These are phyloP conservation scores for Rhinoraja longicauda DNA, from an alignment of 2,797 vertebrate species.

Conservation along the genomic window DNA sequence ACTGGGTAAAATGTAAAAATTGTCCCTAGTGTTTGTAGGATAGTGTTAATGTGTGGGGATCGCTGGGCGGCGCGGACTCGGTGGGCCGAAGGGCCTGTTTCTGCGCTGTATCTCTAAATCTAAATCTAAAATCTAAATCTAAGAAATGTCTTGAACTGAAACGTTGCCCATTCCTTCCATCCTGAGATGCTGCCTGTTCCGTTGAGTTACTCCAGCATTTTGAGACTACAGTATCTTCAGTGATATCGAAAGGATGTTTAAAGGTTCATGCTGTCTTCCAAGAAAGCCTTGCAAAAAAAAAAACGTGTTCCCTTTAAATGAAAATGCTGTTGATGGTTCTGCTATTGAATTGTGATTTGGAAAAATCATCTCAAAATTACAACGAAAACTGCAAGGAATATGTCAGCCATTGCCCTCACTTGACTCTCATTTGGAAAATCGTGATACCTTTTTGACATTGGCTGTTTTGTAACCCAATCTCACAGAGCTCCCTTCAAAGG, in stretches of 20 bases:
- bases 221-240: too few relatives aligned
- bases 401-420: background rate
- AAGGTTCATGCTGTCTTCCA: background rate
- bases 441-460: background rate
- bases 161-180: too few relatives aligned
- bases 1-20: too few relatives aligned
- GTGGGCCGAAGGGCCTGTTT: too few relatives aligned
- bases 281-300: background rate
- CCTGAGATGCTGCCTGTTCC: too few relatives aligned
- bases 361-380: background rate
- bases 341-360: background rate
- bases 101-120: too few relatives aligned
- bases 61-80: too few relatives aligned
- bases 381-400: background rate
- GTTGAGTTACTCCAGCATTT: too few relatives aligned
- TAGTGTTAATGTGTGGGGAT: too few relatives aligned
- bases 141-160: too few relatives aligned
- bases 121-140: too few relatives aligned
- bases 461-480: background rate
- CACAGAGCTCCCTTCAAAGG: background rate
- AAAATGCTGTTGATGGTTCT: background rate
- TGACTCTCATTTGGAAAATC: constrained; percentile 2
- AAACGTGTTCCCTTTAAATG: background rate
- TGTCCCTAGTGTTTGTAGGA: too few relatives aligned
- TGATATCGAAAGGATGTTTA: background rate